Percentiles rank a stretch among this genome's conserved stretches.
These are phyloP conservation scores for Haemorhous mexicanus DNA, from an alignment of 2,113 vertebrate species.

Conservation along the genomic window DNA sequence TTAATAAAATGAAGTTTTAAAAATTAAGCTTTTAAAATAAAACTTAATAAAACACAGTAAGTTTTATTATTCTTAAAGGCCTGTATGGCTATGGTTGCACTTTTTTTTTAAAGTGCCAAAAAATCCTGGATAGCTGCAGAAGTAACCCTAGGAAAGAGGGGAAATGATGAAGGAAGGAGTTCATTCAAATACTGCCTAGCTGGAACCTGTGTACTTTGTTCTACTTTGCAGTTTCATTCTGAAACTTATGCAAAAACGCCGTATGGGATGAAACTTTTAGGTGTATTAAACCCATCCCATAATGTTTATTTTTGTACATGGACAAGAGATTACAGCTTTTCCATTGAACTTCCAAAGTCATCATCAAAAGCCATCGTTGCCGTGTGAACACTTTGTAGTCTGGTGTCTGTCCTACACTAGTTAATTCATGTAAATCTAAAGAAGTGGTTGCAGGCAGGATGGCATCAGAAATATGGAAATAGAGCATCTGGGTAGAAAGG, in stretches of 20 bases:
- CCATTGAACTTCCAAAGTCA: neutral
- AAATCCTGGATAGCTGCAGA: neutral
- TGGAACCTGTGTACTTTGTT: neutral
- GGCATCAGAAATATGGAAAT: constrained; percentile 60
- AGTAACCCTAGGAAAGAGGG: neutral
- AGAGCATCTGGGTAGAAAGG: constrained; percentile 36
- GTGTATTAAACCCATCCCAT: neutral
- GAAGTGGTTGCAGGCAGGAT: constrained; percentile 16
- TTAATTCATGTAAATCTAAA: constrained; percentile 45
- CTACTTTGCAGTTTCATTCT: neutral
- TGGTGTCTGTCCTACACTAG: neutral
- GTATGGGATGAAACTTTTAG: neutral
- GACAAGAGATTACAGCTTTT: neutral
- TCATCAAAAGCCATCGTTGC: neutral
- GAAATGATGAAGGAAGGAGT: neutral
- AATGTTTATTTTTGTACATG: neutral
- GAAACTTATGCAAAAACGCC: neutral
- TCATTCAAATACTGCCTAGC: neutral
- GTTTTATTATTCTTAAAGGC: neutral
- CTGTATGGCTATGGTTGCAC: neutral
- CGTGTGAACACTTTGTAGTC: neutral
- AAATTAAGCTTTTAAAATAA: neutral
- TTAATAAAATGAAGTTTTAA: neutral
- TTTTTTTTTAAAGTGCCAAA: neutral
- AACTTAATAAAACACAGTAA: neutral